These are phyloP conservation scores for Gortyna flavago DNA, from an alignment of 2,888 invertebrate genomes.

Conservation along the genomic window DNA sequence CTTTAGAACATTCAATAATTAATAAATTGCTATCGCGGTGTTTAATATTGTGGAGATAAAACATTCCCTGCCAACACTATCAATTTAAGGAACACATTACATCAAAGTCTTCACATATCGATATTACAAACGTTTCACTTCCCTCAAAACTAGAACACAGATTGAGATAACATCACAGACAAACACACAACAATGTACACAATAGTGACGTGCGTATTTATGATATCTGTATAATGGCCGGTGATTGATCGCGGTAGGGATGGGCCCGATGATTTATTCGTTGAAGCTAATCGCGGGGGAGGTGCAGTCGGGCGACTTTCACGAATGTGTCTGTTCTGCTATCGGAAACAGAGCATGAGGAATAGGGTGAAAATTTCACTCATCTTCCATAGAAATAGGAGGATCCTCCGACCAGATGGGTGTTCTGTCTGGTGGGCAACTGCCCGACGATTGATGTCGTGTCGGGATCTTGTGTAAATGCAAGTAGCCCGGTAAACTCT, in stretches of 20 bases:
- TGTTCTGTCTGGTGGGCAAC: not conserved
- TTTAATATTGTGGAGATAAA: not conserved
- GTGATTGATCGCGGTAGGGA: constrained; percentile 68
- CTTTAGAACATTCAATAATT: too few species aligned
- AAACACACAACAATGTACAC: constrained; percentile 40
- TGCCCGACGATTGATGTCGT: not conserved
- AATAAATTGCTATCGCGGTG: not conserved
- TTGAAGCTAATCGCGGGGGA: constrained; percentile 61
- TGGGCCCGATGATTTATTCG: constrained; percentile 70
- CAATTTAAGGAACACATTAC: not conserved
- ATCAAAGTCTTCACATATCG: not conserved
- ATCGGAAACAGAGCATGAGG: not conserved
- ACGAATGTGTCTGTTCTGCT: not conserved
- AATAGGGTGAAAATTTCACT: not conserved
- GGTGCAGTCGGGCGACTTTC: constrained; percentile 55
- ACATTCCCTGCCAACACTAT: not conserved
- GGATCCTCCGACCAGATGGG: not conserved
- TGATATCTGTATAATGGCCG: constrained; percentile 69
- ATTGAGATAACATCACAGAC: constrained; percentile 43
- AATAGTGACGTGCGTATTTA: constrained; percentile 69
- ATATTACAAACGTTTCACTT: constrained; percentile 1
- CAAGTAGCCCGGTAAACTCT: too few species aligned
- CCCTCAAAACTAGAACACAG: constrained; percentile 15
- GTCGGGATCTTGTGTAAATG: too few species aligned
- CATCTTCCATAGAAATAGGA: not conserved